A percentile compares a stretch with the other conserved stretches of the same genome.
Conservation (phyloP, 2,797 vertebrate species). For the Heterohyrax brucei region DNA sequence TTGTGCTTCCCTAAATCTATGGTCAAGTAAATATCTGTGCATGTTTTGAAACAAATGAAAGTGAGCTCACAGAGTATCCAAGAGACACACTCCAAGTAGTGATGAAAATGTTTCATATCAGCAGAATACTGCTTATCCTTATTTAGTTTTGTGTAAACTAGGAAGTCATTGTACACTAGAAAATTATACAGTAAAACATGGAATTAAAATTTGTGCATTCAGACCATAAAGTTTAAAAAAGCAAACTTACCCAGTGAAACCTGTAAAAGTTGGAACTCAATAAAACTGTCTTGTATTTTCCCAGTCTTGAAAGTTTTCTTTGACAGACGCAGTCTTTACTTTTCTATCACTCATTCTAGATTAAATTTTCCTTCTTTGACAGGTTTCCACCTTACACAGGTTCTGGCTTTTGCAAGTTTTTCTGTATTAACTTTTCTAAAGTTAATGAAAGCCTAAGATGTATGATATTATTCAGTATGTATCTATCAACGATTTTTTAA, state of each 20-base stretch:
- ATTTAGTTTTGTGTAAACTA: background rate
- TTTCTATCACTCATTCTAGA: too few species aligned
- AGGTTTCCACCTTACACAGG: too few species aligned
- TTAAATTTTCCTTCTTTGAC: too few species aligned
- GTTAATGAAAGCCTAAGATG: background rate
- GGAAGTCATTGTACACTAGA: background rate
- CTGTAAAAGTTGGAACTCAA: too few species aligned
- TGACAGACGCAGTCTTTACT: too few species aligned
- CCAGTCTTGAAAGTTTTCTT: too few species aligned
- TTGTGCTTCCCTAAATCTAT: background rate
- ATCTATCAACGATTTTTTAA: background rate
- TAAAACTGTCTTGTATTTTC: too few species aligned
- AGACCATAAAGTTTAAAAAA: background rate
- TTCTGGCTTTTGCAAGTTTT: too few species aligned
- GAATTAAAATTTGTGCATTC: background rate
- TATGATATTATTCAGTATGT: background rate
- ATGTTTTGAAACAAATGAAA: constrained; percentile 16
- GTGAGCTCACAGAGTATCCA: background rate
- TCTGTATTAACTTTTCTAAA: background rate
- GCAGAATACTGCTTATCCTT: background rate
- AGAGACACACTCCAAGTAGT: background rate
- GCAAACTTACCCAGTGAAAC: too few species aligned
- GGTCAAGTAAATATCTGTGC: background rate
- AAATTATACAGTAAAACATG: background rate
- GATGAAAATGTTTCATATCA: background rate